Base-by-base conservation (phyloP, 1,140 invertebrate species). In the Delia radicum region DNA sequence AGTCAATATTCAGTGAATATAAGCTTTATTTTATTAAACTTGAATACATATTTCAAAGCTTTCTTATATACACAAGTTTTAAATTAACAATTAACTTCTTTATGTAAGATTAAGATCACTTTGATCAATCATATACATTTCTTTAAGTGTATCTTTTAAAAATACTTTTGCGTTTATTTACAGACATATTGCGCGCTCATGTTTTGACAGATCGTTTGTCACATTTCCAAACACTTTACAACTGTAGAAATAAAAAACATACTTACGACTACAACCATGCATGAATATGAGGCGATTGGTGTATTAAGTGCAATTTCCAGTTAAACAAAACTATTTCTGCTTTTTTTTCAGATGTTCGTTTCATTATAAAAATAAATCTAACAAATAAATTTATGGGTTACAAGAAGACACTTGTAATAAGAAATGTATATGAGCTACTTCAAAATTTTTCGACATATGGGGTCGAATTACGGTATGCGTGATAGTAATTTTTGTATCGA, bases 161-260 rank as follows among this genome's bases (percentile, higher is more conserved):
- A 55, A 55, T 21, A 55, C n/a, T 55, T n/a, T 55, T 55, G 48
- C 48, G 48, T 18, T 55, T 55, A 55, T 55, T 55, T 21, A 55
- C n/a, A 55, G 48, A 55, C 48, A 55, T 24, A 55, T 55, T 55
- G 48, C 18, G 48, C 48, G 48, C 48, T n/a, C 48, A 55, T 55
- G 48, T 55, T 55, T 55, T 55, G 48, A 55, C 48, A 55, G 48
- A 55, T 55, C 48, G 48, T 55, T 55, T 55, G 48, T 55, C 48
- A 55, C 21, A 21, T 55, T 55, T 42, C 7, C 48, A 55, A 55
- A 55, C 48, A 55, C 48, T 55, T 55, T 21, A 55, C 48, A 55
- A 55, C 48, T 55, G 48, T 18, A 21, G 48, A 8, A 55, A 21
- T 10, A 21, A 24, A 37, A 55, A 0, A 55, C 3, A 24, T n/a